Conservation (phyloP, 2,797 vertebrate genomes). For the Onychomys torridus region DNA sequence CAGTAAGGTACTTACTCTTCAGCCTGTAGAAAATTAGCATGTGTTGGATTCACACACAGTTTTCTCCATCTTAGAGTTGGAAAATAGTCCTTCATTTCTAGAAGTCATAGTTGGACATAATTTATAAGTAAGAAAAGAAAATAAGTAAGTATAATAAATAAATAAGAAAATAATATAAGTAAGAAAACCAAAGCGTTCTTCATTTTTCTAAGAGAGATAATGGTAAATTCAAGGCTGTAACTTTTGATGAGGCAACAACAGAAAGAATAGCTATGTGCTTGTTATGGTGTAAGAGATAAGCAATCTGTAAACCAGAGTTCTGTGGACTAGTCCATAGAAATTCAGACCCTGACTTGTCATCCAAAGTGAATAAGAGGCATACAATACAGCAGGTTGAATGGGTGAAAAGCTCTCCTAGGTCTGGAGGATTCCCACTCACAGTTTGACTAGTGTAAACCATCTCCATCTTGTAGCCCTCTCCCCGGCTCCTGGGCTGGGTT, state of each 20-base stretch:
- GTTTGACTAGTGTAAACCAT: neutral
- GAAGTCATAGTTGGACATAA: neutral
- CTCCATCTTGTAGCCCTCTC: neutral
- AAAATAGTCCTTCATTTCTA: neutral
- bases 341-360: neutral
- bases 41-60: neutral
- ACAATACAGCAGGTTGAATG: neutral
- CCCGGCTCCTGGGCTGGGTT: rapidly evolving
- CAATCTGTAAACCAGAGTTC: neutral
- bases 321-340: neutral
- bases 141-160: no score
- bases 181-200: neutral
- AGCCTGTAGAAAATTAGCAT: neutral
- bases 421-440: neutral
- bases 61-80: neutral
- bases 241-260: neutral
- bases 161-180: neutral
- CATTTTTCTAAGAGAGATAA: neutral
- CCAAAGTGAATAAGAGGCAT: neutral
- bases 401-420: neutral
- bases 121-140: neutral
- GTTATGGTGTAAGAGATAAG: neutral
- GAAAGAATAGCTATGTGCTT: neutral
- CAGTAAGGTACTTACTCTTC: neutral
- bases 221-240: neutral